Percentiles rank a stretch among this genome's conserved stretches.
Conservation (phyloP, 1,140 invertebrate genomes). For the Drosophila ercepeae region DNA sequence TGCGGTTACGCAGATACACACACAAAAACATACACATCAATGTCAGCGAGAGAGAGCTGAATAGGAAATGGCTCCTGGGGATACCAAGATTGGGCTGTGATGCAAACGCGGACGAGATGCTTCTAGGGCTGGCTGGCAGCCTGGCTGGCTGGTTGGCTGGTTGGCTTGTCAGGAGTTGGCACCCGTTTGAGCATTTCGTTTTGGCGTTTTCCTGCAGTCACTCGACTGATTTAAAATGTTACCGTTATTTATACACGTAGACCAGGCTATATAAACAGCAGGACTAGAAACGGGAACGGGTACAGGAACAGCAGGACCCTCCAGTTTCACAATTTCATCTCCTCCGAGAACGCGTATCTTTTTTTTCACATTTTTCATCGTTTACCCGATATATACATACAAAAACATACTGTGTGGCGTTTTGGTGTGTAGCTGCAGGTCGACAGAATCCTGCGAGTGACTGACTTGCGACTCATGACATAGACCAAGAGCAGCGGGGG, state of each 20-base stretch:
- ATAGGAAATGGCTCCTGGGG: slow-evolving; percentile 54
- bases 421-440: slow-evolving; percentile 51
- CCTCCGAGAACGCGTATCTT: slow-evolving; percentile 28
- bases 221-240: slow-evolving; percentile 81
- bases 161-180: slow-evolving; percentile 59
- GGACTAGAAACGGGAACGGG: not conserved
- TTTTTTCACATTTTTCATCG: slow-evolving; percentile 76
- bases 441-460: slow-evolving; percentile 73
- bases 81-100: slow-evolving; percentile 35
- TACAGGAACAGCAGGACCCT: not conserved
- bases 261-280: slow-evolving; percentile 69
- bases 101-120: slow-evolving; percentile 1
- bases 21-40: slow-evolving; percentile 56
- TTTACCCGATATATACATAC: slow-evolving; percentile 40
- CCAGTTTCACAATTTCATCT: slow-evolving; percentile 10
- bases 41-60: slow-evolving; percentile 58
- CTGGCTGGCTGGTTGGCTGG: not conserved
- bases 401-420: slow-evolving; percentile 20
- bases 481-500: slow-evolving; percentile 44
- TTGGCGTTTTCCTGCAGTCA: slow-evolving; percentile 77
- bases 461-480: slow-evolving; percentile 64
- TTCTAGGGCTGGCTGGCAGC: slow-evolving; percentile 5
- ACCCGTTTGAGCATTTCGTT: slow-evolving; percentile 70
- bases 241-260: slow-evolving; percentile 81
- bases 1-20: slow-evolving; percentile 54